Percentiles rank a stretch among this genome's conserved stretches.
phyloP scores from a whole-genome alignment of 2,797 vertebrate genomes.

The Megaceryle alcyon region DNA sequence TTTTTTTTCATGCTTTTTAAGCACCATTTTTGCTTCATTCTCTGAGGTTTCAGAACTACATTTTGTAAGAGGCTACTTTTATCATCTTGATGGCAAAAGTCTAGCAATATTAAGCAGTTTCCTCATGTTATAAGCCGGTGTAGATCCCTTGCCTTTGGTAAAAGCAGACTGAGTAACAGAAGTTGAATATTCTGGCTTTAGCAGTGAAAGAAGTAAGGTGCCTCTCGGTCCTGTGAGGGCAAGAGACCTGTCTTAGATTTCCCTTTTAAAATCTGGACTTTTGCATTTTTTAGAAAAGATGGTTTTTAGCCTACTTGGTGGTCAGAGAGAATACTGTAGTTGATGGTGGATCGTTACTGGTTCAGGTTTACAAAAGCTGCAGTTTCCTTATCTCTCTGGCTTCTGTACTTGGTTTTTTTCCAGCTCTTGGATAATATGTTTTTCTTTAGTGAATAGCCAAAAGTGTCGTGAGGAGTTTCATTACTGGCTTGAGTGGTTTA shows the following conservation, averaged over 20 bases:
- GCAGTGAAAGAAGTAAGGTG: background rate
- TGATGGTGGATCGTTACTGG: background rate
- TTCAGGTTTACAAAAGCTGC: background rate
- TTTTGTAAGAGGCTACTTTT: background rate
- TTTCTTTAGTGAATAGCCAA: background rate
- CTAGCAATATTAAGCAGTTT: background rate
- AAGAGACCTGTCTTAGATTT: background rate
- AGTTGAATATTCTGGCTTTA: background rate
- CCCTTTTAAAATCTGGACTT: background rate
- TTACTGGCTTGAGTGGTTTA: background rate
- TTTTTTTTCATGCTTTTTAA: background rate
- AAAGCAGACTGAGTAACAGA: background rate
- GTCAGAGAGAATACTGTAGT: background rate
- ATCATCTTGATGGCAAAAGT: background rate
- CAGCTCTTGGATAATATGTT: background rate
- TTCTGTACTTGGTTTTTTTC: background rate
- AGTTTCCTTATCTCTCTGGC: background rate
- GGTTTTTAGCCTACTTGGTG: background rate
- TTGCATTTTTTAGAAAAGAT: background rate
- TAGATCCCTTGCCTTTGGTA: background rate
- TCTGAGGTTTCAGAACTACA: background rate
- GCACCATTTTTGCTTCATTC: background rate
- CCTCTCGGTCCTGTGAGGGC: background rate
- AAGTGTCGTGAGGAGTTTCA: rapidly evolving
- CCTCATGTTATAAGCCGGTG: background rate